These are phyloP conservation scores for Catharus minimus DNA, from an alignment of 2,113 vertebrate genomes.

Conservation along the genomic window DNA sequence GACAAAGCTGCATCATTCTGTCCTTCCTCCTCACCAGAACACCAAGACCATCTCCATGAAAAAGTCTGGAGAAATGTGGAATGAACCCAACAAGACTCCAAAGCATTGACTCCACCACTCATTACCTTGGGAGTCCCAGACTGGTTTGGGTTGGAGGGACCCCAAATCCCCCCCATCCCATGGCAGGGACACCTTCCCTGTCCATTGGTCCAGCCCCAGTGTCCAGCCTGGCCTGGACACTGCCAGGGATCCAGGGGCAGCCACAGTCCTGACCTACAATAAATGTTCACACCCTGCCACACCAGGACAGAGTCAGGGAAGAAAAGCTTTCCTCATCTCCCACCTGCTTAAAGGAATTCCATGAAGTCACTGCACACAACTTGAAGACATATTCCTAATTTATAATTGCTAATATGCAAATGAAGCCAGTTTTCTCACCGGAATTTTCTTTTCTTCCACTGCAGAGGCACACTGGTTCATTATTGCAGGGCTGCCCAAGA, in stretches of 20 bases:
- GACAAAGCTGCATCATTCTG: neutral
- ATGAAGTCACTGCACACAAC: neutral
- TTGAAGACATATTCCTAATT: neutral
- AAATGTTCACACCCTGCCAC: neutral
- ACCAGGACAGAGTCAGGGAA: neutral
- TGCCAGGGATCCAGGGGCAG: neutral
- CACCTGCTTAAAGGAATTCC: neutral
- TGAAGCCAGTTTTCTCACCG: conserved; percentile 57
- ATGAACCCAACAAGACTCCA: neutral
- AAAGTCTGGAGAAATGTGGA: neutral
- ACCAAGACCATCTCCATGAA: neutral
- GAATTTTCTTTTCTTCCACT: conserved; percentile 74
- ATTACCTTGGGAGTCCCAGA: neutral
- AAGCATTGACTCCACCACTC: neutral
- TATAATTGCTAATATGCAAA: neutral
- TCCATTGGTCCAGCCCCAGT: neutral
- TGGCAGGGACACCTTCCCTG: neutral
- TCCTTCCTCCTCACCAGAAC: neutral
- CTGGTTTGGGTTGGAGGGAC: neutral
- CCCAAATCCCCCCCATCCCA: neutral
- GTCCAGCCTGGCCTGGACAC: neutral
- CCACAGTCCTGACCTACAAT: too few relatives aligned
- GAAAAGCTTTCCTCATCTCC: neutral
- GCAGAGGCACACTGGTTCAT: conserved; percentile 72
- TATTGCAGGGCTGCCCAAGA: conserved; percentile 72